Evolutionary conservation across 1,140 invertebrate genomes (phyloP).

Genomic region (Lucilia cuprina): DNA sequence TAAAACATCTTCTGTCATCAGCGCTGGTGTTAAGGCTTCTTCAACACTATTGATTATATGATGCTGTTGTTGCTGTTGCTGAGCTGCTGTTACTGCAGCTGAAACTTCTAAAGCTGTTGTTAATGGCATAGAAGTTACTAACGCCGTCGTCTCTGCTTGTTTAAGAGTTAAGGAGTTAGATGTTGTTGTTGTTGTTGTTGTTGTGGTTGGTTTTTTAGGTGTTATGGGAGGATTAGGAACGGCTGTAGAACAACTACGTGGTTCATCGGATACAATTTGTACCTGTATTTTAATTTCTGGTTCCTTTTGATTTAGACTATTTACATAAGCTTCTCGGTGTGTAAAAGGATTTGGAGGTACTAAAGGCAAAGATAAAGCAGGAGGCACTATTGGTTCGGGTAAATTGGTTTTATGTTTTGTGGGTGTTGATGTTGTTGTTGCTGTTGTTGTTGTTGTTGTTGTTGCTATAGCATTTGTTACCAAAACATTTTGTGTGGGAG

Average conservation of each 20-base stretch:
- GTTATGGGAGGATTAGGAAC: background rate
- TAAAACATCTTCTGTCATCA: background rate
- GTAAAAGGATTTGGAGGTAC: slow-evolving; percentile 56
- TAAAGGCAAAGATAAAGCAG: slow-evolving; percentile 49
- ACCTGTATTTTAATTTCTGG: slow-evolving; percentile 61
- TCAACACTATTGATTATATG: background rate
- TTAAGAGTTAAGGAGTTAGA: background rate
- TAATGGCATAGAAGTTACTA: background rate
- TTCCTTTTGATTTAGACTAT: slow-evolving; percentile 57
- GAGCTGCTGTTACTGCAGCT: too few relatives aligned
- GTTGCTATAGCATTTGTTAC: background rate
- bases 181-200: too few relatives aligned
- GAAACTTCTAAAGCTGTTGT: background rate
- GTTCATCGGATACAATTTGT: slow-evolving; percentile 57
- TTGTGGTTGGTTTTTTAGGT: background rate
- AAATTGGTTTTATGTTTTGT: slow-evolving; percentile 19
- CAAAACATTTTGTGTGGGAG: background rate
- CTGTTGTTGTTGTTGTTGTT: slow-evolving; percentile 24
- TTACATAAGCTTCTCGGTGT: slow-evolving; percentile 50
- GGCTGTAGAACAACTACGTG: slow-evolving; percentile 24
- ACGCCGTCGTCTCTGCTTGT: slow-evolving; percentile 1
- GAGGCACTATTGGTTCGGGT: slow-evolving; percentile 38
- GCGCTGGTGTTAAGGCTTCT: background rate
- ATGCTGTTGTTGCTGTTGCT: too few relatives aligned
- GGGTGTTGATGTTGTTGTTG: slow-evolving; percentile 23